phyloP scores from a whole-genome alignment of 2,113 vertebrate species.

The Leucopternis melanops region DNA sequence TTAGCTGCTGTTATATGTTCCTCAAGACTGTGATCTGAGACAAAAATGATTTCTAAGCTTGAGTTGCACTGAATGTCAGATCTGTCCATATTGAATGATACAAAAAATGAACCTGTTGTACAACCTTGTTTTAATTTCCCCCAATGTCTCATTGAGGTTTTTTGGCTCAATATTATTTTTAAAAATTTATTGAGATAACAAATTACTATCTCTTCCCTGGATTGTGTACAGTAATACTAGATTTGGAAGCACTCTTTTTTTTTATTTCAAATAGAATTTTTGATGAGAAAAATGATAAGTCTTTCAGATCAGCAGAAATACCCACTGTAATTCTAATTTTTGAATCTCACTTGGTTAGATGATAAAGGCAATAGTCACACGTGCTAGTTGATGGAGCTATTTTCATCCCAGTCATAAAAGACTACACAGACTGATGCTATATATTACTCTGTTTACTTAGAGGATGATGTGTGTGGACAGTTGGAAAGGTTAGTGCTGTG shows the following conservation, averaged over 20 bases:
- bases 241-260: constrained; percentile 17
- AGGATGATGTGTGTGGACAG: neutral
- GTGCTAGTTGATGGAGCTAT: neutral
- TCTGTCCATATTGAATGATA: neutral
- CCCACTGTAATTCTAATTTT: neutral
- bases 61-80: neutral
- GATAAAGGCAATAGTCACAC: neutral
- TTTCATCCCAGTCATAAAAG: neutral
- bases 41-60: neutral
- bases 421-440: neutral
- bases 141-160: neutral
- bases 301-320: constrained; percentile 37
- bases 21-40: neutral
- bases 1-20: neutral
- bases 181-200: neutral
- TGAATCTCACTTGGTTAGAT: neutral
- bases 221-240: neutral
- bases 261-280: constrained; percentile 36
- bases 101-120: neutral
- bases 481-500: neutral
- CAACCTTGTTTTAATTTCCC: neutral
- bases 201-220: neutral
- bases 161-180: neutral
- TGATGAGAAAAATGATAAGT: neutral
- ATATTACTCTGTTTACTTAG: neutral